phyloP scores from a whole-genome alignment of 2,888 invertebrate species.

The Rotaria macrura region DNA sequence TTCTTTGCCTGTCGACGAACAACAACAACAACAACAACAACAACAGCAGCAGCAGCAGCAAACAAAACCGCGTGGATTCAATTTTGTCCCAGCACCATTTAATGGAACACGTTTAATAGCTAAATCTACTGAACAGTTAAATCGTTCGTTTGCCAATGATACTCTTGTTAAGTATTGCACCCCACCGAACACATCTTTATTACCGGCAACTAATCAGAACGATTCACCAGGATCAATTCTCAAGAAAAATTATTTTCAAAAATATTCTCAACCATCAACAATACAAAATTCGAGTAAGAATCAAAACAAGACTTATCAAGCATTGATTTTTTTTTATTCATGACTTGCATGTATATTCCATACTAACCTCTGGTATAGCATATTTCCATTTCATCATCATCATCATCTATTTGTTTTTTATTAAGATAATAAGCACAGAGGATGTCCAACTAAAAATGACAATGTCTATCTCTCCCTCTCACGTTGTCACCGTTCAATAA shows the following conservation, averaged over 20 bases:
- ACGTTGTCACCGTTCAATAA: too few relatives aligned
- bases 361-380: neutral
- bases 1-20: neutral
- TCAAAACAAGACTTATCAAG: neutral
- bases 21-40: neutral
- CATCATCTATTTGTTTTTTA: neutral
- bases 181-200: neutral
- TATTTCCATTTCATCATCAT: neutral
- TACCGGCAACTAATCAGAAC: neutral
- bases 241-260: neutral
- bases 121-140: slow-evolving; percentile 15
- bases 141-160: slow-evolving; percentile 18
- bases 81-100: slow-evolving; percentile 17
- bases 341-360: neutral
- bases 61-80: neutral
- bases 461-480: too few relatives aligned
- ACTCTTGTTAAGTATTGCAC: slow-evolving; percentile 7
- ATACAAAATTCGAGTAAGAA: neutral
- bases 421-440: too few relatives aligned
- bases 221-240: slow-evolving; percentile 9
- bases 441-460: too few relatives aligned
- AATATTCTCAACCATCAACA: neutral
- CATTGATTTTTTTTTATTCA: neutral
- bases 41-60: neutral
- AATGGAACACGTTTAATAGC: slow-evolving; percentile 8